phyloP scores from a whole-genome alignment of 2,888 invertebrate species.

The Drosophila rubida region DNA sequence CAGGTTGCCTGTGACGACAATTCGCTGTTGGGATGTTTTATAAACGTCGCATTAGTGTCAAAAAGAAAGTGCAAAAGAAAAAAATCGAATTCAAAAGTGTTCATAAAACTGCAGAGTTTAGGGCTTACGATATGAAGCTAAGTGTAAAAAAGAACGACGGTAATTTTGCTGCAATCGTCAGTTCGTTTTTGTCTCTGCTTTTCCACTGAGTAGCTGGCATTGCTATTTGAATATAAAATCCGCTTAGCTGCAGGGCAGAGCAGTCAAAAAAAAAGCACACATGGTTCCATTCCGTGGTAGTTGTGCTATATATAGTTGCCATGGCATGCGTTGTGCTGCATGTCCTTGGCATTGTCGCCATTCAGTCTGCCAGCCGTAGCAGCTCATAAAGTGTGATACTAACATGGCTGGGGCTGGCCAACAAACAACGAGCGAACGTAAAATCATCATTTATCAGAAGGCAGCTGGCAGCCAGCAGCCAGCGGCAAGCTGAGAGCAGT shows the following conservation, averaged over 20 bases:
- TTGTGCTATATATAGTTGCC: constrained; percentile 12
- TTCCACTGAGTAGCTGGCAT: constrained; percentile 15
- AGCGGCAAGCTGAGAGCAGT: constrained; percentile 3
- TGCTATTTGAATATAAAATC: constrained; percentile 71
- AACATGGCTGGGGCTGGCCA: constrained; percentile 55
- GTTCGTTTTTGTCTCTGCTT: constrained; percentile 42
- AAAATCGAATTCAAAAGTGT: constrained; percentile 43
- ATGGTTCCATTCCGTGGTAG: constrained; percentile 22
- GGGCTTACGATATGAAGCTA: constrained; percentile 45
- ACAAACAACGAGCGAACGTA: constrained; percentile 56
- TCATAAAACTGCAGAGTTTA: constrained; percentile 75
- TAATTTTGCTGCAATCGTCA: constrained; percentile 70
- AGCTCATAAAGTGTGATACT: constrained; percentile 72
- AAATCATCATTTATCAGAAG: constrained; percentile 73
- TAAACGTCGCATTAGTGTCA: constrained; percentile 79
- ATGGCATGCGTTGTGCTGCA: constrained; percentile 24
- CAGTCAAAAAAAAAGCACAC: constrained; percentile 42
- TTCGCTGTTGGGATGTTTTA: constrained; percentile 64
- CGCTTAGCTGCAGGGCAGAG: constrained; percentile 60
- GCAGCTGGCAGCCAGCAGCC: constrained; percentile 3
- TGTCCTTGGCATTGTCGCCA: constrained; percentile 56
- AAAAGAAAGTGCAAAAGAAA: constrained; percentile 18
- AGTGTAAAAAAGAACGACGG: constrained; percentile 32
- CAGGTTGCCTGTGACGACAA: constrained; percentile 33
- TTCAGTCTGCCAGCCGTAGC: constrained; percentile 44